Evolutionary conservation across 2,113 vertebrate species (phyloP).

Genomic region (Cephalopholis sonnerati): DNA sequence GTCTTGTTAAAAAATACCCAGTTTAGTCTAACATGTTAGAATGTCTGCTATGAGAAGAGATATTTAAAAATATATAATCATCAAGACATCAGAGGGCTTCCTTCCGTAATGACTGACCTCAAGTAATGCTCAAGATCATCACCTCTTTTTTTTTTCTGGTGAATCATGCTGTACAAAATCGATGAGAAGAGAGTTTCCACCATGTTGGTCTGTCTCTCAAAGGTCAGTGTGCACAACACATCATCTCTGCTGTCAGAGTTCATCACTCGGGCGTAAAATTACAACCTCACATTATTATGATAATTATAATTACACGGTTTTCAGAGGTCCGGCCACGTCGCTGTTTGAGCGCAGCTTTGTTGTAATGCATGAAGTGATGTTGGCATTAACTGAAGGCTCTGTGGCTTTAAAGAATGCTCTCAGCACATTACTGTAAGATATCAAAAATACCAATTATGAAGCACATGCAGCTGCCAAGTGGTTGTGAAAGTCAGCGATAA

Average conservation of each 20-base stretch:
- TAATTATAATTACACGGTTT: neutral
- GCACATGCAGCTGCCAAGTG: constrained; percentile 18
- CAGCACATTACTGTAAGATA: neutral
- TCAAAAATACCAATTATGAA: constrained; percentile 15
- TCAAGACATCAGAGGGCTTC: neutral
- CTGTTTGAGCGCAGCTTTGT: neutral
- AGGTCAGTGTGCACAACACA: constrained; percentile 19
- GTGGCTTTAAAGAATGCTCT: neutral
- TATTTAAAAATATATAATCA: neutral
- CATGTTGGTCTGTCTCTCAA: constrained; percentile 1
- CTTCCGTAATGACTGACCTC: no score
- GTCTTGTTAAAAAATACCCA: no score
- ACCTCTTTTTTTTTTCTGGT: neutral
- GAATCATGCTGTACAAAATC: neutral
- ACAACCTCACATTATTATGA: constrained; percentile 7
- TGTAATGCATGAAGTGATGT: neutral
- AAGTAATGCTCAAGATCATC: neutral
- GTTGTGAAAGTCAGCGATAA: constrained; percentile 42
- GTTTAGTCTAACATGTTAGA: neutral
- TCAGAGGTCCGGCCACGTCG: neutral
- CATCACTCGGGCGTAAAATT: neutral
- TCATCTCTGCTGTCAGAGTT: neutral
- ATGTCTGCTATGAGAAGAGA: neutral
- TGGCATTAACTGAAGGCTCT: neutral
- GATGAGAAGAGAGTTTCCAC: neutral